Base-by-base conservation (phyloP, 2,888 invertebrate genomes). In the Heteropelma amictum region DNA sequence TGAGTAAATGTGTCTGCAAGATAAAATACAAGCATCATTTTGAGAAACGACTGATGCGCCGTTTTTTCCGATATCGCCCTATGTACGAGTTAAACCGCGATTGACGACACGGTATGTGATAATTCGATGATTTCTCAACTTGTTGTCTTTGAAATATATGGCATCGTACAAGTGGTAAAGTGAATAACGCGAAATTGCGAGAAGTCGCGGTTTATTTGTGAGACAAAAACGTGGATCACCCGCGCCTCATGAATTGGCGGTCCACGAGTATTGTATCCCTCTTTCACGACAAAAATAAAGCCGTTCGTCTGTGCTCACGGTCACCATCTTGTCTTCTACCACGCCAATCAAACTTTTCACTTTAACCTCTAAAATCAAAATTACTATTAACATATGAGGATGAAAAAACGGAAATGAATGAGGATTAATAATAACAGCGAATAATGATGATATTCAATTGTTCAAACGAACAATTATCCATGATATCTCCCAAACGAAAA, bases 281-380 rank as follows among this genome's bases (percentile, higher is more conserved):
- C 86, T 83, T 76, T 86, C 80, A 79, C 76, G 82, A 85, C 82
- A 82, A 77, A 83, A 40, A 40, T 38, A 64, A 63, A 74, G 38
- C 80, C 72, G 76, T 80, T 80, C 82, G 86, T 84, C 87, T 87
- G 86, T 83, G 79, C 84, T 87, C 88, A 88, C 87, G 88, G 87
- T 86, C 80, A 76, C 77, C 79, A 84, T 82, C 79, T 78, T 87
- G 88, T 85, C 87, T 88, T 85, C 83, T 87, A 80, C 83, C 86
- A 88, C 87, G 87, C 86, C 88, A 87, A 86, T 87, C 87, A 86
- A 83, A 84, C 76, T 79, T 14, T 30, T 61, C 49, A 40, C 80
- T 80, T 77, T 87, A 87, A 87, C 87, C 87, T 85, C 73, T 23
- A 12, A 54, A 30, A 14, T 30, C n/a, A n/a, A 49, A 6, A 3